phyloP scores from a whole-genome alignment of 2,797 vertebrate species.

The Hydrophis major region DNA sequence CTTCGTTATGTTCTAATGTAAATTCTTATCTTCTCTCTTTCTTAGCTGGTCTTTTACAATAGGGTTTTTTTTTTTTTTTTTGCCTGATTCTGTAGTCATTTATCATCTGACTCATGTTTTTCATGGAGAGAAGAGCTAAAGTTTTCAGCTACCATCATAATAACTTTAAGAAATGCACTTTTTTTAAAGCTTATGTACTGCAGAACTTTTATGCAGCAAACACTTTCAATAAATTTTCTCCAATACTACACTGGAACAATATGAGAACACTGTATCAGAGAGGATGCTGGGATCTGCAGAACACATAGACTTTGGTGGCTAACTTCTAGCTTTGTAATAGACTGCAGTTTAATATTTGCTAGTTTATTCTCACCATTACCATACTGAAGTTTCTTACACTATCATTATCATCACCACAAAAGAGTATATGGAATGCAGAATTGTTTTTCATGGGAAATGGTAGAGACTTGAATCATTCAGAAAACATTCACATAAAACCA shows the following conservation, averaged over 20 bases:
- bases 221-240: slow-evolving; percentile 1
- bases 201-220: not conserved
- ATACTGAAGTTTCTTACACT: not conserved
- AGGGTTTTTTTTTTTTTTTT: not conserved
- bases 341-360: not conserved
- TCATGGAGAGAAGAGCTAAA: not conserved
- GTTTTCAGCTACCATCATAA: not conserved
- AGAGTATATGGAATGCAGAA: not conserved
- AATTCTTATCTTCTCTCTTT: not conserved
- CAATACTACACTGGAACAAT: not conserved
- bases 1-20: not conserved
- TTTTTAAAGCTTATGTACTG: not conserved
- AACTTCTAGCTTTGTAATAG: not conserved
- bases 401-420: not conserved
- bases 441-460: slow-evolving; percentile 2
- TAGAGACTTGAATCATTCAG: not conserved
- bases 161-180: slow-evolving; percentile 24
- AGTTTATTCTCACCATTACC: not conserved
- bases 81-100: not conserved
- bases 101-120: slow-evolving; percentile 22
- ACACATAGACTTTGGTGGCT: not conserved
- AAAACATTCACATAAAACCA: not conserved
- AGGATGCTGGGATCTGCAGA: not conserved
- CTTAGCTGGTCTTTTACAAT: not conserved
- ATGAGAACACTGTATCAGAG: not conserved